Evolutionary conservation across 2,888 invertebrate genomes (phyloP).

Genomic region (Lissocephala sabroskyi): DNA sequence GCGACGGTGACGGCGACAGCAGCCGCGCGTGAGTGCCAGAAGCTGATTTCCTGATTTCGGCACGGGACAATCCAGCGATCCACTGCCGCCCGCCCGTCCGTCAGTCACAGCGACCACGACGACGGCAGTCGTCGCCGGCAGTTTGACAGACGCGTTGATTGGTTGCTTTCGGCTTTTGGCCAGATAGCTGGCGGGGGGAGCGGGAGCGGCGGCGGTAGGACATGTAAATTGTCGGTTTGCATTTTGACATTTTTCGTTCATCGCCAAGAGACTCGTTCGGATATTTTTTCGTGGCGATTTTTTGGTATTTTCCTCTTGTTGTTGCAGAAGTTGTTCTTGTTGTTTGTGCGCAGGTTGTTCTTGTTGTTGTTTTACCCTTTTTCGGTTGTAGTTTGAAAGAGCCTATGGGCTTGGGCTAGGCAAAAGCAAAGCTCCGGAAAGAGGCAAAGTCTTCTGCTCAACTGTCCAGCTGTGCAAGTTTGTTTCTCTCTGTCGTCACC

Average conservation of each 20-base stretch:
- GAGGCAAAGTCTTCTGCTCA: too few relatives aligned
- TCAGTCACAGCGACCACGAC: conserved; percentile 3
- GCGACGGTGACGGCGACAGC: conserved; percentile 17
- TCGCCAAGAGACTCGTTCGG: conserved; percentile 42
- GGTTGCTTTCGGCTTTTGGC: conserved; percentile 46
- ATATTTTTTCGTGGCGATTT: conserved; percentile 39
- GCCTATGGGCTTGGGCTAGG: too few relatives aligned
- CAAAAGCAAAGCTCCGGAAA: too few relatives aligned
- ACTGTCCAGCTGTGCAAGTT: too few relatives aligned
- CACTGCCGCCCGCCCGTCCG: conserved; percentile 33
- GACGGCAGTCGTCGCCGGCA: conserved; percentile 1
- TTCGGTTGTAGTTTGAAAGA: too few relatives aligned
- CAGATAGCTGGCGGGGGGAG: background rate
- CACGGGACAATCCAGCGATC: conserved; percentile 51
- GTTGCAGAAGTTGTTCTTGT: too few relatives aligned
- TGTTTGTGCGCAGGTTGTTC: too few relatives aligned
- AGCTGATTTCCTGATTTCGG: conserved; percentile 53
- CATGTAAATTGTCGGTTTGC: conserved; percentile 64
- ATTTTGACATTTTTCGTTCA: conserved; percentile 3
- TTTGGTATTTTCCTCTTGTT: conserved; percentile 9
- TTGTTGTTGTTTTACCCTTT: too few relatives aligned
- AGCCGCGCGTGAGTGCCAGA: conserved; percentile 70
- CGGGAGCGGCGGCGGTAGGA: conserved; percentile 39
- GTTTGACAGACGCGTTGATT: conserved; percentile 68
- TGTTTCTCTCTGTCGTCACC: too few relatives aligned